Base-by-base conservation (phyloP, 1,140 invertebrate genomes). In the Drosophila miranda region DNA sequence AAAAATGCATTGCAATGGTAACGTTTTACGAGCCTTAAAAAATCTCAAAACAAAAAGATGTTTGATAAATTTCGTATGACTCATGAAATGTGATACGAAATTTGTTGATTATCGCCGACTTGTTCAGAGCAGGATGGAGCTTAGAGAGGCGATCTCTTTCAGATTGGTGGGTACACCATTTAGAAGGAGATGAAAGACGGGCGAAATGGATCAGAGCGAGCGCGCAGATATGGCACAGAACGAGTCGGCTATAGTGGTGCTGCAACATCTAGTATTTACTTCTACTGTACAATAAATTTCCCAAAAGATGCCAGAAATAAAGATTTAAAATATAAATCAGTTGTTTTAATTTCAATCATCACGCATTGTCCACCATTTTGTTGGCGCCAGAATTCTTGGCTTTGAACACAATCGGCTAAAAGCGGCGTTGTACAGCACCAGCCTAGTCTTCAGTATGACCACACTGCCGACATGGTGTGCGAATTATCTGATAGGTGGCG, bases 1-100 rank as follows among this genome's bases (percentile, higher is more conserved):
- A 21, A 59, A 44, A 46, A 70, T 30, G 45, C 14, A 54, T 3
- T 45, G 41, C 50, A 34, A 48, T 6, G 38, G 76, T 86, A 86
- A 84, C 68, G 80, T 84, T 76, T 59, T 84, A 84, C 80, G 80
- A 19, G 80, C 80, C 75, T 84, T 72, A 75, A 82, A 50, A 28
- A 78, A 6, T 54, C 2, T 2, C 9, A 56, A 50, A 11, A 19
- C 62, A 50, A 0, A 19, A 58, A 50, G 9, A 55, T 46, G 56
- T 41, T 41, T 53, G 11, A 0, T 11, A 11, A 48, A 54, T 62
- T 78, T 75, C 6, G 46, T 63, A 14, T n/a, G 19, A 30, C 50
- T 43, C 11, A 16, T 49, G 19, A 48, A 54, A 28, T n/a, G 57
- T 72, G 54, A n/a, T 72, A 72, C 69, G 57, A 72, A 44, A 59